Evolutionary conservation across 2,888 invertebrate genomes (phyloP), one percentile per base, ranked within the genome.

Genomic region (Dolomedes plantarius): DNA sequence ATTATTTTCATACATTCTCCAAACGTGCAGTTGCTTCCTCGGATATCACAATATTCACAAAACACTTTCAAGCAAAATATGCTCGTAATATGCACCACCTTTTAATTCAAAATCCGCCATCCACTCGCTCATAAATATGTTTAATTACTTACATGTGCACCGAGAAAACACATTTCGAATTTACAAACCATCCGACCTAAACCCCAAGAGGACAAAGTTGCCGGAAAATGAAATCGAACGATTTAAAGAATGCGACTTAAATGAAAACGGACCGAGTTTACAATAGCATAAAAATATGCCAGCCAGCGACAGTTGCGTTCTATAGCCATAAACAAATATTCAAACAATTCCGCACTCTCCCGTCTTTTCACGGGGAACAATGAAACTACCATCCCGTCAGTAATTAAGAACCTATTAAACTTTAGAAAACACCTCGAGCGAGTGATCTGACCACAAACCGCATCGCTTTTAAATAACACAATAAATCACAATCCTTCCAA

Each of bases 401-500:
- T 56, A 56, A 56, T 56, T 56, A 56, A 56, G 56, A 56, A 56
- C 56, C 56, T 56, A 56, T 56, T 56, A 56, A 56, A 56, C 13
- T 56, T 56, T 56, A 56, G 56, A 56, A 56, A 56, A 56, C 56
- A 56, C 56, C 56, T 56, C 56, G 56, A 56, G 56, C 56, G 56
- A 23, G 23, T 56, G 56, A 56, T 56, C 56, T 56, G 27, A n/a
- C 67, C 75, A 56, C 80, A 46, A 19, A 74, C 29, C 50, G n/a
- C 65, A 41, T 39, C 19, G 39, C 72, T 41, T 77, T 81, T 77
- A 77, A 67, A 77, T 62, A 56, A 46, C 65, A 74, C 41, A 76
- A 76, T 73, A 85, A 77, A 85, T 77, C 67, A 67, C 27, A 72
- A 31, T 19, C 72, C 72, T 77, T 77, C 77, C 50, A n/a, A 56